Percentiles rank a stretch among this genome's conserved stretches.
phyloP scores from a whole-genome alignment of 2,797 vertebrate species.

The Melanotaenia nigrans region DNA sequence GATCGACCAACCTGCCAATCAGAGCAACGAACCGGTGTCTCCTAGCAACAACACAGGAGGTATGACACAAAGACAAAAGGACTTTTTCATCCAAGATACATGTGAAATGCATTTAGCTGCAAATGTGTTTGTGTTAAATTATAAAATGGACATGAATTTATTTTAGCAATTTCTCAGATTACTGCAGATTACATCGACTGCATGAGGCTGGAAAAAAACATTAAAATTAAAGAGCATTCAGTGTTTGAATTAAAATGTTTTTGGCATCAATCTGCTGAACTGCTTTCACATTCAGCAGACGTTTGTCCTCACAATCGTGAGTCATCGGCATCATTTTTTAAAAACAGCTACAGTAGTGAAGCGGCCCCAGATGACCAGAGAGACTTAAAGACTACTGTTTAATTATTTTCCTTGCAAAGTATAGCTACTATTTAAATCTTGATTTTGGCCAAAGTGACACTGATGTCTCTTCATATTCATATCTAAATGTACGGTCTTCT shows the following conservation, averaged over 20 bases:
- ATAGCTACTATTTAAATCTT: background rate
- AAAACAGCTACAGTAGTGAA: constrained; percentile 3
- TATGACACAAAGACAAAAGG: constrained; percentile 66
- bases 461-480: background rate
- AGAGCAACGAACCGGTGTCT: constrained; percentile 90
- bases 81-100: constrained; percentile 30
- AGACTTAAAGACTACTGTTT: background rate
- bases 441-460: constrained; percentile 8
- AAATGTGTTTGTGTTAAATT: constrained; percentile 13
- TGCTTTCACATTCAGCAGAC: constrained; percentile 21
- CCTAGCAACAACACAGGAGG: constrained; percentile 90
- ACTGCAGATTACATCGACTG: background rate
- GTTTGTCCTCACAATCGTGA: constrained; percentile 32
- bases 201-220: background rate
- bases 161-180: background rate
- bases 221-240: background rate
- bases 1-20: constrained; percentile 92
- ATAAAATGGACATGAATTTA: background rate
- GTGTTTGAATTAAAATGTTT: constrained; percentile 7
- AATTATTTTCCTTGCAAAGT: background rate
- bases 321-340: constrained; percentile 14
- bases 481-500: background rate
- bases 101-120: constrained; percentile 35
- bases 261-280: constrained; percentile 12
- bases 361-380: background rate